A percentile compares a stretch with the other conserved stretches of the same genome.
Evolutionary conservation across 92 coral and sea anemone genomes (phyloP).

Genomic region (Phymanthus crucifer): DNA sequence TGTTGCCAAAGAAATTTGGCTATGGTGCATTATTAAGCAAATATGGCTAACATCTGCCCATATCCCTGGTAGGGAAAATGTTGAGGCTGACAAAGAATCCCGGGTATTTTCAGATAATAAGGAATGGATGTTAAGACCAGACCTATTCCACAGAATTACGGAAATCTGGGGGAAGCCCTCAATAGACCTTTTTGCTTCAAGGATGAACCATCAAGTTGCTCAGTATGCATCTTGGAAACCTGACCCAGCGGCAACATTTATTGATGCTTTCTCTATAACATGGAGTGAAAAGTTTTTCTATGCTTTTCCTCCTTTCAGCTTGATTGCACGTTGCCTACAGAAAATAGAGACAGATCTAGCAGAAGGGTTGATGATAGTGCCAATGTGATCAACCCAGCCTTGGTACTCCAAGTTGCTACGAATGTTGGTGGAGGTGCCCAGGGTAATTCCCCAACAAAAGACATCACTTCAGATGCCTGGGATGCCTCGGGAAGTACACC

Average conservation of each 20-base stretch:
- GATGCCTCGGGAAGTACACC: constrained; percentile 17
- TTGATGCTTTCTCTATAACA: constrained; percentile 41
- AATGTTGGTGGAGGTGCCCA: constrained; percentile 1
- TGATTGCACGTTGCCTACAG: constrained; percentile 44
- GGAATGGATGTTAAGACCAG: constrained; percentile 34
- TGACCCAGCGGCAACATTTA: constrained; percentile 51
- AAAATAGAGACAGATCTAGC: constrained; percentile 42
- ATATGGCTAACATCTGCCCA: constrained; percentile 41
- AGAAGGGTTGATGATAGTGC: constrained; percentile 18
- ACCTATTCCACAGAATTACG: constrained; percentile 25
- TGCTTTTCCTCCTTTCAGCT: constrained; percentile 50
- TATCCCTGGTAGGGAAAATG: constrained; percentile 37
- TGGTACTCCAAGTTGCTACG: constrained; percentile 7
- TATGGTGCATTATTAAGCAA: constrained; percentile 13
- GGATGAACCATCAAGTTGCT: constrained; percentile 38
- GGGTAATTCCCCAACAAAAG: constrained; percentile 4
- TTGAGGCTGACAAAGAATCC: constrained; percentile 18
- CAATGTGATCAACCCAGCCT: constrained; percentile 19
- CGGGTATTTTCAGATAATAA: constrained; percentile 15
- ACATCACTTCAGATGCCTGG: constrained; percentile 23
- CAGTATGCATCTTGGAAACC: constrained; percentile 55
- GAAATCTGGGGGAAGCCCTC: constrained; percentile 30
- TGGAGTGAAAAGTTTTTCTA: constrained; percentile 34
- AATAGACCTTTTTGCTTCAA: constrained; percentile 43
- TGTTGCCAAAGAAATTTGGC: constrained; percentile 32